Conservation (phyloP, 2,797 vertebrate species). For the Lateolabrax maculatus region DNA sequence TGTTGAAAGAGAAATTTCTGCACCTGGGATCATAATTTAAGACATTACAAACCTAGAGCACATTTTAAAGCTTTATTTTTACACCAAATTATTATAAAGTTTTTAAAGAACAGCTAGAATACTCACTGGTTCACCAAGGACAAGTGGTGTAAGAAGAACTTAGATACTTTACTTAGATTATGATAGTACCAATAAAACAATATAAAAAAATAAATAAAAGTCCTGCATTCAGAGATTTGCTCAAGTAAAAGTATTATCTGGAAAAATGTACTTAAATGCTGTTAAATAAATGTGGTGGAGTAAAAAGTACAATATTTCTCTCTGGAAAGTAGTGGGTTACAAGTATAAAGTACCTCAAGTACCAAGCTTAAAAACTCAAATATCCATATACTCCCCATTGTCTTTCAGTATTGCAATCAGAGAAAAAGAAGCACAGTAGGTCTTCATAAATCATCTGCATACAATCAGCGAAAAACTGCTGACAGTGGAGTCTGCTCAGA, state of each 20-base stretch:
- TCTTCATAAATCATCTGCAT: slow-evolving; percentile 38
- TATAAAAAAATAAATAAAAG: not conserved
- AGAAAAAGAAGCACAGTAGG: slow-evolving; percentile 29
- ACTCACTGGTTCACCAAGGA: not conserved
- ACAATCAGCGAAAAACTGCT: slow-evolving; percentile 56
- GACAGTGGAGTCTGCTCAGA: slow-evolving; percentile 45
- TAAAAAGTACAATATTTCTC: not conserved
- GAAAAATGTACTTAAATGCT: not conserved
- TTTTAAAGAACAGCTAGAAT: not conserved
- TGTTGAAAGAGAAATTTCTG: not conserved
- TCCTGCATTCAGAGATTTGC: not conserved
- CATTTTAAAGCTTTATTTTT: not conserved
- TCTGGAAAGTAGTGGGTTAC: not conserved
- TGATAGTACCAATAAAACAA: not conserved
- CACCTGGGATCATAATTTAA: slow-evolving; percentile 1
- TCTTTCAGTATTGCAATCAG: not conserved
- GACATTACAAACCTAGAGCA: not conserved
- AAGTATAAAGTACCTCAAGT: not conserved
- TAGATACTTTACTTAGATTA: too few species aligned
- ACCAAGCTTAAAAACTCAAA: not conserved
- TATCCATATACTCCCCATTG: not conserved
- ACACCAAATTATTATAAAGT: not conserved
- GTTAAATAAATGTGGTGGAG: not conserved
- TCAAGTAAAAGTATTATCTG: not conserved
- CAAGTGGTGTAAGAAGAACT: too few species aligned